Evolutionary conservation across 1,140 invertebrate species (phyloP), one percentile per base, ranked within the genome.

Genomic region (Teleogryllus occipitalis): DNA sequence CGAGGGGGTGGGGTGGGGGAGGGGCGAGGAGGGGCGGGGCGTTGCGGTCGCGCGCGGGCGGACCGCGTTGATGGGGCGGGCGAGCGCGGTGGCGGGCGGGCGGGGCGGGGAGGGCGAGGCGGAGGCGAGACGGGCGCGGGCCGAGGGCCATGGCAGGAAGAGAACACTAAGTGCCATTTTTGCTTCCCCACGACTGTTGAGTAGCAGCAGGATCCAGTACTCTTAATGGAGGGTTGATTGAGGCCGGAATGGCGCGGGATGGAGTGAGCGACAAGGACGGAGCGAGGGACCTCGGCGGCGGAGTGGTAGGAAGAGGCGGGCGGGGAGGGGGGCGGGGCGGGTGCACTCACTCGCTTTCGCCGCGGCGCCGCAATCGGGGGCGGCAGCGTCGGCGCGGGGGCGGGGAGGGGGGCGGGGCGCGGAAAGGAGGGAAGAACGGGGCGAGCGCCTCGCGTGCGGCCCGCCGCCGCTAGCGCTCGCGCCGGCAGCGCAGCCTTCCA

Each of bases 91-190:
- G 21, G 74, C 18, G 21, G 74, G 22, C 18, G 22, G 74, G 22
- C 8, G 22, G 8, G 74, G 8, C 18, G 21, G 8, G 8, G 22
- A 10, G 74, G 22, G 74, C 8, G 8, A 18, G 8, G 22, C 8
- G 74, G 22, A 10, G n/a, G 74, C 8, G 74, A 74, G 74, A n/a
- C 74, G 74, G 22, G 74, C 10, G 22, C 8, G 74, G 21, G 74
- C 18, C 8, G 74, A 27, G 22, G n/a, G 74, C 74, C 18, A 7
- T 18, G 22, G n/a, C 27, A 75, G 27, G 74, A 75, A 75, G 74
- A 75, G 74, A 75, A 75, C n/a, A 75, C 54, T 65, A 65, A 65
- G 54, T 54, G 54, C 54, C 54, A 65, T 65, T 65, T 2, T 65
- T 65, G 54, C 54, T 65, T 65, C 54, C 54, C 54, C 54, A 65